A percentile compares a stretch with the other conserved stretches of the same genome.
phyloP scores from a whole-genome alignment of 2,888 invertebrate species.

The Ormyrus labotus region DNA sequence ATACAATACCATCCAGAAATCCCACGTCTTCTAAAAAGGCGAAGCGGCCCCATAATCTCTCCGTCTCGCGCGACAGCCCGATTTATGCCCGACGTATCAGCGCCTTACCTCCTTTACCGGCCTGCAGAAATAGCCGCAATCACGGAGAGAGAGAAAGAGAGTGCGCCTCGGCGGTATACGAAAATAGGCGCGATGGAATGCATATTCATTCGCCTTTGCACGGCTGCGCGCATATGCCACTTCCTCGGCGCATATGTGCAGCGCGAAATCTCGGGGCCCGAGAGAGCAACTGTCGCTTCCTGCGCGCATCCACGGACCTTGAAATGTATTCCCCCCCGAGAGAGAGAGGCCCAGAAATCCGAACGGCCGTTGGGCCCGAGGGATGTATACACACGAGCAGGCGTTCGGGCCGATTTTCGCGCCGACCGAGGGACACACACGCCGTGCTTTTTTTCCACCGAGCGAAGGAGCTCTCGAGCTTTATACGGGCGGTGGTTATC shows the following conservation, averaged over 20 bases:
- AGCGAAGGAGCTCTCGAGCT: conserved; percentile 3
- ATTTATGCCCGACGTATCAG: no score
- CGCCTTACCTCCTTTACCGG: not conserved
- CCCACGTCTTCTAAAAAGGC: no score
- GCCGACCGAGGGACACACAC: not conserved
- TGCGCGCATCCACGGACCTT: conserved; percentile 54
- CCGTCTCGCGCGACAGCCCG: no score
- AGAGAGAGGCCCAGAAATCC: conserved; percentile 5
- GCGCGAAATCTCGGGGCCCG: conserved; percentile 56
- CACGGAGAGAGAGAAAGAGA: no score
- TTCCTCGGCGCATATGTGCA: conserved; percentile 48
- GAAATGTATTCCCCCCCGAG: conserved; percentile 59
- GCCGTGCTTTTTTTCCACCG: not conserved
- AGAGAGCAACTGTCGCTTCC: conserved; percentile 55
- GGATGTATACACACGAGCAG: not conserved
- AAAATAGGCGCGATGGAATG: not conserved
- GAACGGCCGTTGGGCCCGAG: not conserved
- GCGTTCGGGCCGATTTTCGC: not conserved
- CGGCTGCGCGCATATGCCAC: conserved; percentile 31
- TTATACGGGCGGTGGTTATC: no score
- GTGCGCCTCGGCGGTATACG: no score
- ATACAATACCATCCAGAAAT: no score
- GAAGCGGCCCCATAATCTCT: no score
- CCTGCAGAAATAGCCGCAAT: not conserved
- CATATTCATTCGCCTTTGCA: conserved; percentile 33